phyloP scores from a whole-genome alignment of 2,888 invertebrate species.

The Agrotis exclamationis region DNA sequence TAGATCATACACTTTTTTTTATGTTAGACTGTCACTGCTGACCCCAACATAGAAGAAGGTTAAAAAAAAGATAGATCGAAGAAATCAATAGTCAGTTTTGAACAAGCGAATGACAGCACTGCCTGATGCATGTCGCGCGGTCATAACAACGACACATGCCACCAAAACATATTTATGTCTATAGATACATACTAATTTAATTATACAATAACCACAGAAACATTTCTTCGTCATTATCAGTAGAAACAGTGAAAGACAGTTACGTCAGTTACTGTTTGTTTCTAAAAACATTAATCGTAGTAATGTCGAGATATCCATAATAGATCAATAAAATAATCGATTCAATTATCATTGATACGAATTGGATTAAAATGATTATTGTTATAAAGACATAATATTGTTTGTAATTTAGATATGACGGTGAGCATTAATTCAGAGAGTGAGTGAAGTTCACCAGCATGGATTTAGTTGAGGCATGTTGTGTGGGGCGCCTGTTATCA shows the following conservation, averaged over 20 bases:
- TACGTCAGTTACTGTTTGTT: no score
- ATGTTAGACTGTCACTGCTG: no score
- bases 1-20: no score
- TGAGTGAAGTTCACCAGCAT: background rate
- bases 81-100: background rate
- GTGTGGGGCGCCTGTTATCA: conserved; percentile 1
- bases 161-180: background rate
- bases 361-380: conserved; percentile 6
- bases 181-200: background rate
- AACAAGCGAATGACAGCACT: background rate
- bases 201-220: no score
- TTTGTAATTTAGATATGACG: conserved; percentile 12
- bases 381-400: background rate
- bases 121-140: background rate
- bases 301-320: no score
- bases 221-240: no score
- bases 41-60: background rate
- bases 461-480: background rate
- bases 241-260: no score
- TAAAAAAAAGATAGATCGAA: background rate
- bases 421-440: background rate
- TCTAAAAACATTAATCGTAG: no score
- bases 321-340: background rate
- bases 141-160: background rate
- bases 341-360: background rate